Base-by-base conservation (phyloP, 2,888 invertebrate species). In the Aleiodes leptofemur region DNA sequence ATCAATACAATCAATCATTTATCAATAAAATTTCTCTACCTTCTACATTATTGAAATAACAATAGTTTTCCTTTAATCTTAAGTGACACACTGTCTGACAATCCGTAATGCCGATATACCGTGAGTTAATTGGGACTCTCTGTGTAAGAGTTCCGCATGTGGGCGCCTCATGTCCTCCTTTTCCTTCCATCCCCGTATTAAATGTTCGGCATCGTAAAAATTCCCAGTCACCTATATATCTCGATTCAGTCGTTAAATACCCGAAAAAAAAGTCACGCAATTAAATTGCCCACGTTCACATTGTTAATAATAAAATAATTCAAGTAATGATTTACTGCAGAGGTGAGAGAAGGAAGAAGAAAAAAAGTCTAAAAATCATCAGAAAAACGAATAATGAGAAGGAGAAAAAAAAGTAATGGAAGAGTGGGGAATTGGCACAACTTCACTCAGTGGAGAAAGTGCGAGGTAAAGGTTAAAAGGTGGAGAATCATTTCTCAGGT, bases 361-460 rank as follows among this genome's bases (percentile, higher is more conserved):
- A 4, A 9, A 9, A 43, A 9, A 43, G 3, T 11, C 43, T 43
- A 43, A 43, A 43, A 43, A 43, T 43, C 43, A 43, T 43, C 43
- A 43, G 43, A 38, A 38, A 38, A 38, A 5, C 6, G 8, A 43
- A 9, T 43, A 43, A 43, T 43, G 43, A 43, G 43, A 38, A 38
- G 6, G 51, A 53, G 13, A 14, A 59, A 31, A 59, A 29, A 50
- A n/a, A 64, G 74, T 69, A 48, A 59, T 57, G 72, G 72, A 31
- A 57, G 69, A 77, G 72, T 69, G 80, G 51, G 38, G 72, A 13
- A 56, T 55, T 56, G 61, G 69, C 68, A 71, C 61, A 75, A 66
- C 74, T 69, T 76, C 69, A 56, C n/a, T 79, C 79, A 82, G 79
- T 83, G 86, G 87, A 86, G 87, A 87, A 87, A 87, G 87, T 87